A percentile compares a stretch with the other conserved stretches of the same genome.
Conservation (phyloP, 2,113 vertebrate species). For the Pomatostomus ruficeps region DNA sequence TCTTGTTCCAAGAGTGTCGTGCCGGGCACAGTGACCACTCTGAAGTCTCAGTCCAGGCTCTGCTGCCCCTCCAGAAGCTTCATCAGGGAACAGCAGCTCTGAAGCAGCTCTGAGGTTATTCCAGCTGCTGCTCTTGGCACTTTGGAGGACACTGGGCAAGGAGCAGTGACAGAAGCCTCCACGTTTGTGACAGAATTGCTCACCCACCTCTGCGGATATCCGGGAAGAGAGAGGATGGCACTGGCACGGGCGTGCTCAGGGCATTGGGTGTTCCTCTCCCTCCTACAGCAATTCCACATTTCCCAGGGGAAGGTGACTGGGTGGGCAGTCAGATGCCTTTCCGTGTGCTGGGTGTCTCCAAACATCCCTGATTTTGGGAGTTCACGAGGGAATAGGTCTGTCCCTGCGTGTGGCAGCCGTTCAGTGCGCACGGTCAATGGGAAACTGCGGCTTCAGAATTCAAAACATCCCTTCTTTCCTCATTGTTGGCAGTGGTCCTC, state of each 20-base stretch:
- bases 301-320: not conserved
- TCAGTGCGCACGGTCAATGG: not conserved
- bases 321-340: not conserved
- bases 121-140: not conserved
- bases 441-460: not conserved
- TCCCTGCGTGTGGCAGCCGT: not conserved
- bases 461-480: conserved; percentile 1
- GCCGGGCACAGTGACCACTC: accelerated
- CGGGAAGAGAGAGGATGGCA: not conserved
- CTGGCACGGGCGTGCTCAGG: not conserved
- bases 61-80: not conserved
- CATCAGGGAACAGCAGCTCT: not conserved
- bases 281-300: not conserved
- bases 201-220: accelerated
- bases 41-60: not conserved
- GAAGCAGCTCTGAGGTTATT: not conserved
- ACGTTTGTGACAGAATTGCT: not conserved
- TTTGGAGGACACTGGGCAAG: not conserved
- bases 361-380: not conserved
- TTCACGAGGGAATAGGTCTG: not conserved
- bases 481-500: not conserved
- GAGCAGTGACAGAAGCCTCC: not conserved
- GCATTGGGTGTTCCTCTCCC: not conserved
- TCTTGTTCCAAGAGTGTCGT: not conserved
- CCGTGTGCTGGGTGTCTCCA: not conserved